Conservation (phyloP, 2,888 invertebrate species). For the Drosophila suboccidentalis region DNA sequence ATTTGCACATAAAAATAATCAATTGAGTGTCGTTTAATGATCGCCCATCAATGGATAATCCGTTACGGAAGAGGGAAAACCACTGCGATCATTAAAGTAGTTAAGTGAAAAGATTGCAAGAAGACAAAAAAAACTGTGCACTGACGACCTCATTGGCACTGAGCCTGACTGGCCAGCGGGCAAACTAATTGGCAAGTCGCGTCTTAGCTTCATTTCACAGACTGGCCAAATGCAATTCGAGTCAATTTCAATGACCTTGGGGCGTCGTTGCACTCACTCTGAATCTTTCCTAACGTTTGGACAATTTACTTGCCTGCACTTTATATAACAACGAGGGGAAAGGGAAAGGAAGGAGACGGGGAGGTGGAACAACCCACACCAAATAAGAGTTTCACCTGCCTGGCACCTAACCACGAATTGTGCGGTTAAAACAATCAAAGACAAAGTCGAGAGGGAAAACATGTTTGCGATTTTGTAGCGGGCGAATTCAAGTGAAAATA, state of each 20-base stretch:
- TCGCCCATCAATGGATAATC: conserved; percentile 14
- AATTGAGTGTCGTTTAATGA: conserved; percentile 16
- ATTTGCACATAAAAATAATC: conserved; percentile 8
- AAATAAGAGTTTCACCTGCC: conserved; percentile 72
- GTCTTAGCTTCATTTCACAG: conserved; percentile 23
- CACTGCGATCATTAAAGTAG: background rate
- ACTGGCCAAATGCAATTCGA: conserved; percentile 44
- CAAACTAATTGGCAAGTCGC: conserved; percentile 40
- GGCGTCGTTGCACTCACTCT: conserved; percentile 53
- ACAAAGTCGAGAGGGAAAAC: conserved; percentile 49
- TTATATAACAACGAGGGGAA: conserved; percentile 58
- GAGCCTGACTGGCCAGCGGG: conserved; percentile 13
- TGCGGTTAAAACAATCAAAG: conserved; percentile 52
- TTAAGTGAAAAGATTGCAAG: conserved; percentile 23
- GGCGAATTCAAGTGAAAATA: conserved; percentile 68
- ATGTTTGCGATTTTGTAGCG: conserved; percentile 63
- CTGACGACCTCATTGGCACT: conserved; percentile 43
- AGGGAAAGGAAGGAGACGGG: background rate
- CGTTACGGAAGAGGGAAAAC: conserved; percentile 21
- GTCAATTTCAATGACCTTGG: conserved; percentile 78
- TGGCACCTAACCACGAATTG: conserved; percentile 53
- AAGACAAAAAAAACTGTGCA: conserved; percentile 1
- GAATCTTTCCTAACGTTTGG: conserved; percentile 16
- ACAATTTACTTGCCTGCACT: conserved; percentile 40
- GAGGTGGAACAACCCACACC: conserved; percentile 50